Conservation (phyloP, 1,140 invertebrate species). For the Berghia stephanieae region DNA sequence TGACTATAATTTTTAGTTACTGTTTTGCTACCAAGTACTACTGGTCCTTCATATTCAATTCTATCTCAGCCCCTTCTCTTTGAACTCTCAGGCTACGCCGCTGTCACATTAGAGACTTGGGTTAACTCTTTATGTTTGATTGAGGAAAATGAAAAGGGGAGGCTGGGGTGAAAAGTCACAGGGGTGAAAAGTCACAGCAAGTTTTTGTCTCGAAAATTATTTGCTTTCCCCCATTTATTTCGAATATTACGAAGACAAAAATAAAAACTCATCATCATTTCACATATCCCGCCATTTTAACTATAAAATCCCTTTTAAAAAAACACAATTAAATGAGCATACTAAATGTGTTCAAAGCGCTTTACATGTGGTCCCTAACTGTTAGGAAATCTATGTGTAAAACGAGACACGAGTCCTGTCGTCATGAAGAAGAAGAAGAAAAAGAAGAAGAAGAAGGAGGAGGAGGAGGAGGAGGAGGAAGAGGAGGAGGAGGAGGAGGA, state of each 20-base stretch:
- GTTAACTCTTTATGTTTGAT: too few species aligned
- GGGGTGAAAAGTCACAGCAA: too few species aligned
- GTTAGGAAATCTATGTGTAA: neutral
- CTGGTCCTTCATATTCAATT: too few species aligned
- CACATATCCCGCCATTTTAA: neutral
- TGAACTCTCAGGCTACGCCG: too few species aligned
- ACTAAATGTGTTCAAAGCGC: neutral
- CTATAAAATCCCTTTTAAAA: neutral
- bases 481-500: neutral
- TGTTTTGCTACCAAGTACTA: too few species aligned
- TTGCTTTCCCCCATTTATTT: neutral
- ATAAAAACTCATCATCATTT: neutral
- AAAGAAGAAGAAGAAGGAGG: neutral
- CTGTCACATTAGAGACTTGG: too few species aligned
- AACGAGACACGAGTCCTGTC: neutral
- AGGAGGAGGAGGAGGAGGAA: neutral
- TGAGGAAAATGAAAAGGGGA: too few species aligned
- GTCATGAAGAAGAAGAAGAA: neutral
- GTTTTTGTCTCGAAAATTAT: too few species aligned
- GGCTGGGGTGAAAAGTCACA: too few species aligned
- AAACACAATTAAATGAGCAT: neutral
- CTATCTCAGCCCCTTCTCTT: too few species aligned
- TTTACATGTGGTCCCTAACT: neutral
- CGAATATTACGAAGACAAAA: neutral
- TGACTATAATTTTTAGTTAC: too few species aligned